phyloP scores from a whole-genome alignment of 2,113 vertebrate genomes.

The Protomyctophum bolini region DNA sequence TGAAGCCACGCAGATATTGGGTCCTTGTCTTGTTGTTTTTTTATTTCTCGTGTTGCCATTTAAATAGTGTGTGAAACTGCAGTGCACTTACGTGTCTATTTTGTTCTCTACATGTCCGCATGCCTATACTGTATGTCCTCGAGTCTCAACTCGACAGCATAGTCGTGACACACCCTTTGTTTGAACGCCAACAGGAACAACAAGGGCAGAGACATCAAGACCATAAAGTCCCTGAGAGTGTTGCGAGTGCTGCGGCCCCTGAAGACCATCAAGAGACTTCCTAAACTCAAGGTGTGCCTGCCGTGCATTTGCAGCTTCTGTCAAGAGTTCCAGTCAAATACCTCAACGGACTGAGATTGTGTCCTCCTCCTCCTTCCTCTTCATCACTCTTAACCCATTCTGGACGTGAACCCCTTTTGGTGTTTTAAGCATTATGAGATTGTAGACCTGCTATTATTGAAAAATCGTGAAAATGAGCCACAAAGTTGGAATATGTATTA shows the following conservation, averaged over 20 bases:
- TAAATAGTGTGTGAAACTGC: slow-evolving; percentile 13
- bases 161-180: slow-evolving; percentile 25
- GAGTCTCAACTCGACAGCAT: background rate
- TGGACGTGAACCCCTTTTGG: too few species aligned
- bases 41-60: slow-evolving; percentile 21
- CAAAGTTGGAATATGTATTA: too few species aligned
- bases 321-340: too few species aligned
- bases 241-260: slow-evolving; percentile 93
- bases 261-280: slow-evolving; percentile 98
- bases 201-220: slow-evolving; percentile 98
- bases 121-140: background rate
- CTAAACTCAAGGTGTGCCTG: slow-evolving; percentile 92
- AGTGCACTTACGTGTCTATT: slow-evolving; percentile 11
- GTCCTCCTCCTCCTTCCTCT: background rate
- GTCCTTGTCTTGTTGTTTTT: background rate
- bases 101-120: slow-evolving; percentile 14
- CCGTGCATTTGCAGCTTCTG: background rate
- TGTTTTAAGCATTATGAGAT: too few species aligned
- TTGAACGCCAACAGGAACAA: slow-evolving; percentile 86
- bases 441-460: too few species aligned
- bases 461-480: too few species aligned
- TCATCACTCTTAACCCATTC: background rate
- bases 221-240: slow-evolving; percentile 97
- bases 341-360: too few species aligned
- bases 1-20: too few species aligned